A percentile compares a stretch with the other conserved stretches of the same genome.
These are phyloP conservation scores for Brienomyrus brachyistius DNA, from an alignment of 2,113 vertebrate genomes.

Conservation along the genomic window DNA sequence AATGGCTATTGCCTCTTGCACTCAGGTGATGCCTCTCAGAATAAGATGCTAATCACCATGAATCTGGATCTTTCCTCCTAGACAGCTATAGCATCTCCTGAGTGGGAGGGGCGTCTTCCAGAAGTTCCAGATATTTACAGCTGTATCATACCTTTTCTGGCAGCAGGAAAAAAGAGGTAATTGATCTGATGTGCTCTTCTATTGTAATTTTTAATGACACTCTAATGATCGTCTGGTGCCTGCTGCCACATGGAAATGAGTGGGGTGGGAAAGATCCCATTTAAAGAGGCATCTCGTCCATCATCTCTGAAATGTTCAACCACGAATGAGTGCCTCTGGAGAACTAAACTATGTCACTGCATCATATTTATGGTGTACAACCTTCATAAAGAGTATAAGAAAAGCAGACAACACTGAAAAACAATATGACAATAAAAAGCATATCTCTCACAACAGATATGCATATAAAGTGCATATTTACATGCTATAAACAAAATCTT, in stretches of 20 bases:
- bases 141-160: background rate
- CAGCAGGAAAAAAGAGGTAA: background rate
- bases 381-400: background rate
- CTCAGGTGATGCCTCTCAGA: background rate
- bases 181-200: constrained; percentile 8
- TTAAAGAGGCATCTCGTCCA: background rate
- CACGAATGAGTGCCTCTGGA: background rate
- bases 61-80: background rate
- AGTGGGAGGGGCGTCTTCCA: background rate
- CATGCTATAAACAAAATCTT: background rate
- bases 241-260: constrained; percentile 5
- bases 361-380: background rate
- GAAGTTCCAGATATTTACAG: constrained; percentile 16
- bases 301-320: background rate
- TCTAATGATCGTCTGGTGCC: constrained; percentile 22
- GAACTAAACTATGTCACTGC: background rate
- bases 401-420: background rate
- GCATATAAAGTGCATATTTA: background rate
- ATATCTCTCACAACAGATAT: background rate
- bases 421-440: background rate
- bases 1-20: background rate
- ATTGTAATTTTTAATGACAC: constrained; percentile 12
- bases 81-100: background rate
- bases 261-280: background rate
- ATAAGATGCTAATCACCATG: background rate